Base-by-base conservation (phyloP, 2,113 vertebrate genomes). In the Argyrosomus japonicus region DNA sequence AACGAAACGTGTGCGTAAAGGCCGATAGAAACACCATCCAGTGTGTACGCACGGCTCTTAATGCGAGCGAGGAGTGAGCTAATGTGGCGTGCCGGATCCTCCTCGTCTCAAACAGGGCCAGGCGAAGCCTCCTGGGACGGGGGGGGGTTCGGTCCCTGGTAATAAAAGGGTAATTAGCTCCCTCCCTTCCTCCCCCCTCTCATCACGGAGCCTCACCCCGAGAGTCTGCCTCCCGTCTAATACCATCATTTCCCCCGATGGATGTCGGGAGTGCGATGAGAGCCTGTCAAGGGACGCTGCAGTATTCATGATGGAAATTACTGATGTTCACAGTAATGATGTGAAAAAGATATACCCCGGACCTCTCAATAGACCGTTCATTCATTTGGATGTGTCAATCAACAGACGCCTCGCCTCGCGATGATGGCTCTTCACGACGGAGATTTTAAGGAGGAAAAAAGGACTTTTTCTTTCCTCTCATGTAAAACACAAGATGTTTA, bases 121-220 rank as follows among this genome's bases (percentile, higher is more conserved):
- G 76, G 77, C 85, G 29, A 85, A 62, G 71, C 87, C 91, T 87
- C 88, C 71, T 17, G 91, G 89, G 91, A 90, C 0, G 77, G 14
- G 45, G 81, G 73, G 81, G 74, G 81, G 67, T 71, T 81, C 0
- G 68, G 82, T 88, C 86, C 89, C 88, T 68, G 23, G 83, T 87
- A 93, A 93, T 94, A 91, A 93, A 93, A 91, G 91, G 88, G 82
- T 92, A 92, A 94, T 94, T 93, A 94, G 87, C 88, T 82, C 54
- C 65, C 84, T 76, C 84, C 43, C 81, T 21, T 56, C 48, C 71
- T 79, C 79, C 77, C 73, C 84, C 27, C 81, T 79, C 86, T 91
- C 89, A 88, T 93, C 86, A 90, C 57, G 32, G 77, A 83, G 84
- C 84, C 77, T 85, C 88, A 79, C 86, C 90, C 83, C 68, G 21